Evolutionary conservation across 2,888 invertebrate genomes (phyloP).

Genomic region (Clivina fossor): DNA sequence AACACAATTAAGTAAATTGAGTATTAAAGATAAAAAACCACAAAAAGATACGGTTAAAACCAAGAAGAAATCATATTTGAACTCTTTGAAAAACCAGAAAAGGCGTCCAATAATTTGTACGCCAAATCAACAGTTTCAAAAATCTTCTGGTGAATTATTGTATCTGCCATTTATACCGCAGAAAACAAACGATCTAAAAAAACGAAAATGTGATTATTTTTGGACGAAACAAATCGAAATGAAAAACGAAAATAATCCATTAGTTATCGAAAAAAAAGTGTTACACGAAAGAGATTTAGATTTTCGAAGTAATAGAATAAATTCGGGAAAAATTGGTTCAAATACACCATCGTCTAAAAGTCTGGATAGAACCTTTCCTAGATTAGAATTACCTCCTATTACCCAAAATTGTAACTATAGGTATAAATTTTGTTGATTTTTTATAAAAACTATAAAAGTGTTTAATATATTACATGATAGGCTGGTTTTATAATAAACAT

Average conservation of each 20-base stretch:
- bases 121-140: background rate
- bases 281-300: background rate
- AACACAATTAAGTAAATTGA: background rate
- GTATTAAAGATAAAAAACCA: background rate
- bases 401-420: too few relatives aligned
- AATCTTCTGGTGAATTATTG: background rate
- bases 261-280: background rate
- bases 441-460: too few relatives aligned
- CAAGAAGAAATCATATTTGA: background rate
- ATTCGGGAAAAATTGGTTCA: too few relatives aligned
- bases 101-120: background rate
- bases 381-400: too few relatives aligned
- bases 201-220: background rate
- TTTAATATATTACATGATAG: too few relatives aligned
- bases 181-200: background rate
- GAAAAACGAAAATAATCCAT: background rate
- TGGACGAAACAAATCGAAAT: background rate
- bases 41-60: background rate
- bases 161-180: background rate
- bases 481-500: too few relatives aligned
- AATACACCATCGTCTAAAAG: too few relatives aligned
- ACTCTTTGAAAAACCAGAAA: background rate
- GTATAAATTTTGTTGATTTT: too few relatives aligned
- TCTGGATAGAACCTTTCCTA: too few relatives aligned
- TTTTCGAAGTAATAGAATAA: too few relatives aligned